Base-by-base conservation (phyloP, 2,888 invertebrate species). In the Drosophila meridiana region DNA sequence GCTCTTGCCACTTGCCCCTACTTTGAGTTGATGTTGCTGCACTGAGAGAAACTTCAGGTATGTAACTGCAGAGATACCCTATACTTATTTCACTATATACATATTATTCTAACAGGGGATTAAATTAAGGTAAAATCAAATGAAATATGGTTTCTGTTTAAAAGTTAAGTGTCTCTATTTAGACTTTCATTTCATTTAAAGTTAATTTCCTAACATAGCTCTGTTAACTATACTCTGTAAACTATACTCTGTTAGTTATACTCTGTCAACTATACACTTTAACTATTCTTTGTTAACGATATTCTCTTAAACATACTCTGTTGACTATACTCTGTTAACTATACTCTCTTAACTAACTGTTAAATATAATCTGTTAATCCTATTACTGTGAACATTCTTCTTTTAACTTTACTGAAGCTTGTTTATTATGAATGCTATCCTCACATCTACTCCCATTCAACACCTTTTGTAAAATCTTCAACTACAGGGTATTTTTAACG, bases 1-100 rank as follows among this genome's bases (percentile, higher is more conserved):
- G 68, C 65, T 62, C 60, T 47, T 40, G 52, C 56, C 52, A 42
- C 70, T 61, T 61, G 52, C 73, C 60, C n/a, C 67, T 26, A 11
- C 28, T 28, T 47, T 11, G 38, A 59, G 26, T 20, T 13, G 38
- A 30, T 30, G 50, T 20, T 26, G 42, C 36, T 32, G 50, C 61
- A 62, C 6, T 13, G 36, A 32, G 64, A 52, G 8, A 68, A 60
- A 55, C 38, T 42, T 32, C 4, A 42, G 20, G 34, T 20, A 26
- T 43, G 43, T 32, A 30, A 30, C 11, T 34, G 8, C 1, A 20
- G 14, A 13, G 5, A 71, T 78, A 78, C 65, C 71, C 78, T 71
- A 14, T 20, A 20, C 20, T 20, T 20, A 20, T 20, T 20, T 20
- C 20, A 1, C 20, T 20, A 20, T 20, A 20, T 20, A 20, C 20